Conservation (phyloP, 2,888 invertebrate genomes). For the Anorthoa munda region DNA sequence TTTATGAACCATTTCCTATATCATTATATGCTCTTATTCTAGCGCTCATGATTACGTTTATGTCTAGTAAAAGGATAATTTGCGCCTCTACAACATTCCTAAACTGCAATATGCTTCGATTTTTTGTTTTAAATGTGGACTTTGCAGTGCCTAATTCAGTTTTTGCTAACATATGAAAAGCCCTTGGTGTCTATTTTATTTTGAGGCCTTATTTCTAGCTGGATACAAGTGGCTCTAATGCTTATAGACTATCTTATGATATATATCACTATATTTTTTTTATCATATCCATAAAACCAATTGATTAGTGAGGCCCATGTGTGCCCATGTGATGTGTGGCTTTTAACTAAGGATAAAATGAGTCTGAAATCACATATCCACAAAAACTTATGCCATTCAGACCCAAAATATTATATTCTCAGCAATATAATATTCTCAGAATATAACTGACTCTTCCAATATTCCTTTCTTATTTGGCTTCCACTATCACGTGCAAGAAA, state of each 20-base stretch:
- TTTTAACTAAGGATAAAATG: not conserved
- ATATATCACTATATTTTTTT: not conserved
- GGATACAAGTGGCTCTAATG: not conserved
- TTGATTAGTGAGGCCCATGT: no score
- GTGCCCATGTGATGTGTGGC: no score
- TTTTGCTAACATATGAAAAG: not conserved
- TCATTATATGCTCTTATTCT: constrained; percentile 12
- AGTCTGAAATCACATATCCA: not conserved
- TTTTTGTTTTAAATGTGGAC: not conserved
- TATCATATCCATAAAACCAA: not conserved
- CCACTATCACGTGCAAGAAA: constrained; percentile 12
- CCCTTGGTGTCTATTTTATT: not conserved
- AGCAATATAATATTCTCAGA: constrained; percentile 1
- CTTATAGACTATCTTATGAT: no score
- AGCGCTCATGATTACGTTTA: constrained; percentile 3
- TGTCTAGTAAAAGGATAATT: not conserved
- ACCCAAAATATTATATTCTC: no score
- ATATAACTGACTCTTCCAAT: not conserved
- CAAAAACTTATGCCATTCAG: not conserved
- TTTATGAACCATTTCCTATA: constrained; percentile 38
- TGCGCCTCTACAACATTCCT: not conserved
- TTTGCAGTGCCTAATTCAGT: not conserved
- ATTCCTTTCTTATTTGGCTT: constrained; percentile 21
- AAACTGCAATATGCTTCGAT: not conserved
- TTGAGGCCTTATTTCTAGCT: not conserved